phyloP scores from a whole-genome alignment of 2,888 invertebrate species.

The Macaria liturata region DNA sequence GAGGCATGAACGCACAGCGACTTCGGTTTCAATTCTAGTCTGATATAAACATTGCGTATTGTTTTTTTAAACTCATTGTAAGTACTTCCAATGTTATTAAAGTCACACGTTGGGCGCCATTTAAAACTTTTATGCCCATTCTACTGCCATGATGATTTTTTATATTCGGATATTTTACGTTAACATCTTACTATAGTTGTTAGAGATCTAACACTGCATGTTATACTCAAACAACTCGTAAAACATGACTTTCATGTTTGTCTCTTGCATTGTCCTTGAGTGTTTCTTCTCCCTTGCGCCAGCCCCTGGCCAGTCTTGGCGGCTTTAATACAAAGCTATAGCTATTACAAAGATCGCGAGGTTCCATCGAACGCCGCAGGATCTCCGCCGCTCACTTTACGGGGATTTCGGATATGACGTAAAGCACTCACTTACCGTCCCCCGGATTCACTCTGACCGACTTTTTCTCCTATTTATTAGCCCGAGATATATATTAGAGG shows the following conservation, averaged over 20 bases:
- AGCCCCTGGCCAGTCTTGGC: constrained; percentile 65
- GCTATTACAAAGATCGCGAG: constrained; percentile 80
- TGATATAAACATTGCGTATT: no score
- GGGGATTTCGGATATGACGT: constrained; percentile 83
- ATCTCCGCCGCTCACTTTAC: constrained; percentile 79
- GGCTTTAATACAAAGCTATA: constrained; percentile 83
- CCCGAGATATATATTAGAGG: constrained; percentile 69
- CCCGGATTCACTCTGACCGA: constrained; percentile 65
- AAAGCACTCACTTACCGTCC: constrained; percentile 76
- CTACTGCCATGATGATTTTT: no score
- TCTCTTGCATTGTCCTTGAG: not conserved
- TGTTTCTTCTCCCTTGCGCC: constrained; percentile 56
- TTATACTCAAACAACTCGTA: no score
- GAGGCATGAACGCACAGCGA: constrained; percentile 34
- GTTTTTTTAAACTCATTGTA: no score
- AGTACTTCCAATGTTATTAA: no score
- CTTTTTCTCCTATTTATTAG: constrained; percentile 79
- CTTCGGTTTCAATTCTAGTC: no score
- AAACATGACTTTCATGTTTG: no score
- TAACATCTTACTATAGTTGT: no score
- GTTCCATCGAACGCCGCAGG: constrained; percentile 76
- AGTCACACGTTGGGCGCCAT: no score
- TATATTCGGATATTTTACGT: no score
- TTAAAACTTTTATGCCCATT: no score
- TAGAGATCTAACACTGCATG: no score